Base-by-base conservation (phyloP, 92 coral and sea anemone species). In the Parazoanthus darwini region DNA sequence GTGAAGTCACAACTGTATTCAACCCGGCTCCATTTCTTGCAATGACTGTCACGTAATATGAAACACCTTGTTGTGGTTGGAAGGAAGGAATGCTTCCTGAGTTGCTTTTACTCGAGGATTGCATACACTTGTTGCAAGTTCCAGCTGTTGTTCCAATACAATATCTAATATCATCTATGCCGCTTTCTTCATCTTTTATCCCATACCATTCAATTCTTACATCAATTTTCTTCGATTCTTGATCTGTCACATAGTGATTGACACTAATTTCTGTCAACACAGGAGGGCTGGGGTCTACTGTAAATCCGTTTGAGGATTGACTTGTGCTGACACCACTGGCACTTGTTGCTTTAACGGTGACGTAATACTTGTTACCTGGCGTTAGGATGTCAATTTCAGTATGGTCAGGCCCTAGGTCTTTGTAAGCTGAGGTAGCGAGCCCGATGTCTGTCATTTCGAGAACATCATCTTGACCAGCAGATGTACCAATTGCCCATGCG, bases 401-500 rank as follows among this genome's bases (percentile, higher is more conserved):
- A 6, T 23, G 46, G 88, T 93, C 26, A 92, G 92, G 72, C 93
- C 91, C 85, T 80, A 93, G 83, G 13, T 78, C 81, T 79, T 39
- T 88, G 29, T 90, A 90, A 80, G 88, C 92, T 18, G 82, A 85
- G 67, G 93, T 88, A 25, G 50, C 72, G 71, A 94, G 92, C 11
- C 98, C 98, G 18, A 94, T 92, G 38, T 86, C 88, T 20, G 92
- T 92, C 78, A 91, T 94, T 77, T 90, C 82, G 82, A 90, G 63
- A 63, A 94, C 74, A 51, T 94, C 96, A 36, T 92, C 94, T 51
- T 73, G 54, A 10, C 92, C 94, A 38, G 89, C 82, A 38, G 83
- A 48, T 44, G 96, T 92, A 37, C 98, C 98, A 37, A 96, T 81
- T 9, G 96, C 96, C 96, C 95, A 96, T 79, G 85, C 96, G 89